Evolutionary conservation across 2,888 invertebrate species (phyloP).

Genomic region (Drosophila helvetica): DNA sequence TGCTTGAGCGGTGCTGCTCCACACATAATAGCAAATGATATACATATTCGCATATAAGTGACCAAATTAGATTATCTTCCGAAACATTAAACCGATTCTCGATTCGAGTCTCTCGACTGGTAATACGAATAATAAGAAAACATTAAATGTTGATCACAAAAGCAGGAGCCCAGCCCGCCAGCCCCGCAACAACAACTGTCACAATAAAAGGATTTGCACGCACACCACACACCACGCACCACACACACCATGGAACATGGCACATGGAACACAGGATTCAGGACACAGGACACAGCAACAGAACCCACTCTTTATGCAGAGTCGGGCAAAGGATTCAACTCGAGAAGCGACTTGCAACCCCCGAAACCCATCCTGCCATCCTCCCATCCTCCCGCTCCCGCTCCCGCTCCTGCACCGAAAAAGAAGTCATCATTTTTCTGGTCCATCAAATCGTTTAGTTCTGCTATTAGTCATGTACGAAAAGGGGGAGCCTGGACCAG

Average conservation of each 20-base stretch:
- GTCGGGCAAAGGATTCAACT: constrained; percentile 34
- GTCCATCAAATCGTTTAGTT: constrained; percentile 83
- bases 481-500: constrained; percentile 23
- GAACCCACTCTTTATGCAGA: neutral
- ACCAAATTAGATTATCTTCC: constrained; percentile 84
- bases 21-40: constrained; percentile 78
- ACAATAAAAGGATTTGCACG: constrained; percentile 75
- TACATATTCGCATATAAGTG: constrained; percentile 83
- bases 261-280: constrained; percentile 1
- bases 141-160: constrained; percentile 78
- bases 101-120: neutral
- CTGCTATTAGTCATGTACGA: constrained; percentile 81
- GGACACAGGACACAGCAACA: neutral
- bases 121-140: constrained; percentile 65
- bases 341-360: neutral
- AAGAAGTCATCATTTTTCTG: constrained; percentile 83
- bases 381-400: neutral
- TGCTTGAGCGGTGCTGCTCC: constrained; percentile 13
- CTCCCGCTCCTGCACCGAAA: constrained; percentile 38
- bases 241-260: neutral
- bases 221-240: constrained; percentile 12
- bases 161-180: constrained; percentile 43
- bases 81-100: constrained; percentile 82
- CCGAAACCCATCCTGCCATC: neutral
- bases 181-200: constrained; percentile 69